Conservation (phyloP, 2,113 vertebrate genomes). For the Mormoops blainvillei region DNA sequence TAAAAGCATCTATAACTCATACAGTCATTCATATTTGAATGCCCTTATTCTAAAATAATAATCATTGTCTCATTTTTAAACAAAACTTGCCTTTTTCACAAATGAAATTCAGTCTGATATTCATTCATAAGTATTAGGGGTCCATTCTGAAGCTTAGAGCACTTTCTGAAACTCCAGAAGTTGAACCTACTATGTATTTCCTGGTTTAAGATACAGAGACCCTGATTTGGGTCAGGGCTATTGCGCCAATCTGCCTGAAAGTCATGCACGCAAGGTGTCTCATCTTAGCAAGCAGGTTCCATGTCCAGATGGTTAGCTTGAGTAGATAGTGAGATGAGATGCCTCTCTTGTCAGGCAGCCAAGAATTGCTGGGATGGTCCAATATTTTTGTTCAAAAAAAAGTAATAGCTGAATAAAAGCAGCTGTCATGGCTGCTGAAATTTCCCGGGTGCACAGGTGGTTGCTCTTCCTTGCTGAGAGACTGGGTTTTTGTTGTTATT, state of each 20-base stretch:
- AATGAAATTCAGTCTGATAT: not conserved
- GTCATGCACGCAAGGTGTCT: not conserved
- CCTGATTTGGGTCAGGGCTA: not conserved
- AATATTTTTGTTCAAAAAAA: not conserved
- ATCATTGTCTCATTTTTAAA: not conserved
- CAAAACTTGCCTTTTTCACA: not conserved
- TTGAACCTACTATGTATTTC: not conserved
- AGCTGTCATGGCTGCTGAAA: not conserved
- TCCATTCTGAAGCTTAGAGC: not conserved
- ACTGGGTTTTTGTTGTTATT: not conserved
- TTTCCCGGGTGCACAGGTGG: not conserved
- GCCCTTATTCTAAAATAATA: not conserved
- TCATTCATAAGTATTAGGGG: not conserved
- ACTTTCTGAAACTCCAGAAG: not conserved
- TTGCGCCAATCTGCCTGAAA: not conserved
- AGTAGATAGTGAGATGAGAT: not conserved
- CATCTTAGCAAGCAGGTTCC: not conserved
- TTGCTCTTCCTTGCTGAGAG: not conserved
- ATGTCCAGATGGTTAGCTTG: constrained; percentile 21
- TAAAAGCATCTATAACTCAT: not conserved
- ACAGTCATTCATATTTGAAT: not conserved
- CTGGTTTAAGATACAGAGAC: not conserved
- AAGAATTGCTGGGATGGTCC: not conserved
- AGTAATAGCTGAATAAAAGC: not conserved
- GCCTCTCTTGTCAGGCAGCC: not conserved